These are phyloP conservation scores for Drosophila pachea DNA, from an alignment of 1,140 invertebrate species.

Conservation along the genomic window DNA sequence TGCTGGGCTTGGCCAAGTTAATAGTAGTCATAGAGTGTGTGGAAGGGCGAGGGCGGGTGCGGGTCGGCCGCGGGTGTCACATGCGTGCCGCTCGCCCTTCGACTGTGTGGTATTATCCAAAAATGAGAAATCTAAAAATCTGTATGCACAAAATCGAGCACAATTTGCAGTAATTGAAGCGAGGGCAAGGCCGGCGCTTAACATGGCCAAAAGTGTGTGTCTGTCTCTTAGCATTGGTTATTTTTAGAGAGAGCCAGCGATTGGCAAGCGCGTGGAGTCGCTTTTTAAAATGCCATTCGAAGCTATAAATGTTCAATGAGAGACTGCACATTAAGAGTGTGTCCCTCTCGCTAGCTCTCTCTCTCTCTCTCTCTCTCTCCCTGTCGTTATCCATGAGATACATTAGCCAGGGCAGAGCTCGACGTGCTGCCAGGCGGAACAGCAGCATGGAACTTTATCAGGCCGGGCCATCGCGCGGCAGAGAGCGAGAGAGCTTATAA, in stretches of 20 bases:
- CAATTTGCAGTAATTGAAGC: constrained; percentile 65
- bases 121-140: constrained; percentile 10
- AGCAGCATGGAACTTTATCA: constrained; percentile 52
- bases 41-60: background rate
- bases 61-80: background rate
- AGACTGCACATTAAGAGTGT: too few relatives aligned
- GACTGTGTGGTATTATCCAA: constrained; percentile 5
- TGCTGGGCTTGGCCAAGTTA: constrained; percentile 47
- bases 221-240: constrained; percentile 53
- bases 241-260: constrained; percentile 31
- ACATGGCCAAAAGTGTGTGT: constrained; percentile 40
- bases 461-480: constrained; percentile 48
- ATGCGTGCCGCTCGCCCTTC: constrained; percentile 15
- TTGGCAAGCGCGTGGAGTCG: constrained; percentile 5
- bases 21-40: constrained; percentile 67
- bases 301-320: constrained; percentile 1
- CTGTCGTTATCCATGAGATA: constrained; percentile 39
- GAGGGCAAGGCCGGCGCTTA: constrained; percentile 58
- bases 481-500: constrained; percentile 50
- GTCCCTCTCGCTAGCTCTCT: background rate
- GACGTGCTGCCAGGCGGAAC: constrained; percentile 55
- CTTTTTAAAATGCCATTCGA: constrained; percentile 12
- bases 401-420: constrained; percentile 31
- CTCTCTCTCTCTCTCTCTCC: background rate
- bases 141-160: constrained; percentile 48